Conservation (phyloP, 2,113 vertebrate species). For the Arothron firmamentum region DNA sequence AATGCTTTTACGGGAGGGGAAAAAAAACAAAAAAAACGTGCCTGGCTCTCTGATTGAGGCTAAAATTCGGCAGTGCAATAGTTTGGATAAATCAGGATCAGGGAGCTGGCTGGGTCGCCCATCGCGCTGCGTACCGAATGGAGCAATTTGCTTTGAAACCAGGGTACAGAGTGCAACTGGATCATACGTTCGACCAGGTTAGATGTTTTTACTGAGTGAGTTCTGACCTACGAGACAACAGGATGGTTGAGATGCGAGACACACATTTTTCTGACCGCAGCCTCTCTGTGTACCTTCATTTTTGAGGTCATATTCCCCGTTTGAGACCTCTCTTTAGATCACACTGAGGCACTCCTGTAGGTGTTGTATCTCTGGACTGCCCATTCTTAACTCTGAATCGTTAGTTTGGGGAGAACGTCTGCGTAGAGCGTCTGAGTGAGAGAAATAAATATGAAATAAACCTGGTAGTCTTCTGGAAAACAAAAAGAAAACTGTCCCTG, state of each 20-base stretch:
- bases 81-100: too few species aligned
- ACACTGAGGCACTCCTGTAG: not conserved
- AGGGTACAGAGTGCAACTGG: too few species aligned
- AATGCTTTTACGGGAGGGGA: constrained; percentile 42
- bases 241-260: constrained; percentile 1
- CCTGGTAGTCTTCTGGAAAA: not conserved
- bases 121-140: constrained; percentile 24
- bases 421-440: constrained; percentile 4
- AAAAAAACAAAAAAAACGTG: constrained; percentile 35
- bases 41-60: constrained; percentile 30
- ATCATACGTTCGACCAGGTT: not conserved
- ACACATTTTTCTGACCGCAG: not conserved
- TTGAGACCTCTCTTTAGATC: not conserved
- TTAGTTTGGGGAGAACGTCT: constrained; percentile 3
- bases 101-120: constrained; percentile 16
- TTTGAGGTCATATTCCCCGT: constrained; percentile 3
- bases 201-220: not conserved
- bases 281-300: constrained; percentile 14
- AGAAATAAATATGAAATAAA: constrained; percentile 3
- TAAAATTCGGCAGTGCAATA: constrained; percentile 25
- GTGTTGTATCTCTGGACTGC: constrained; percentile 3
- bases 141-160: constrained; percentile 1
- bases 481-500: constrained; percentile 31
- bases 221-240: not conserved
- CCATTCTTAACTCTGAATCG: constrained; percentile 4